Conservation (phyloP, 23 tunicate genomes). For the Ciona savignyi region DNA sequence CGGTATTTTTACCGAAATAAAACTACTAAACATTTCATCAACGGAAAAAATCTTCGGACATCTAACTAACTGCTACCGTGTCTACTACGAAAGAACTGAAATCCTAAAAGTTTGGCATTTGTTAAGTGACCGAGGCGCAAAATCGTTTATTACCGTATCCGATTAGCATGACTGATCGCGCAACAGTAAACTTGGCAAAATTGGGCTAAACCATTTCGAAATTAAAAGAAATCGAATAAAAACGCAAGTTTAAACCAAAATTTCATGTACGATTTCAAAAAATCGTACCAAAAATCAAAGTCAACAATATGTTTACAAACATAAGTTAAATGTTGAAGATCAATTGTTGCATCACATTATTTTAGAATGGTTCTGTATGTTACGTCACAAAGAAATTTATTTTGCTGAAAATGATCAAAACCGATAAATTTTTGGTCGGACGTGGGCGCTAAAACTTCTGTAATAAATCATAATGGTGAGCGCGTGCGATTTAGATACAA, state of each 20-base stretch:
- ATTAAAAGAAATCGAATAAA: too few relatives aligned
- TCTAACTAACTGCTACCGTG: background rate
- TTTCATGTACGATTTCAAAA: too few relatives aligned
- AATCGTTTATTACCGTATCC: background rate
- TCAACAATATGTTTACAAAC: background rate
- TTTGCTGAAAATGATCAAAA: too few relatives aligned
- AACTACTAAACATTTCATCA: background rate
- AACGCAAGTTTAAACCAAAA: too few relatives aligned
- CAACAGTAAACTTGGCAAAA: background rate
- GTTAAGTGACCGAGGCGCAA: background rate
- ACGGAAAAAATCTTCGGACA: background rate
- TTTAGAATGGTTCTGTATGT: background rate
- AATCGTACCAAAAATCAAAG: too few relatives aligned
- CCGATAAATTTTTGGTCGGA: too few relatives aligned
- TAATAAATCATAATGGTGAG: too few relatives aligned
- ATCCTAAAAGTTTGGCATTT: background rate
- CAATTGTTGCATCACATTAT: background rate
- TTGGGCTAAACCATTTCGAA: background rate
- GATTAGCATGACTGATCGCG: background rate
- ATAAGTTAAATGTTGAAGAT: background rate
- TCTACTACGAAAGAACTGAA: background rate
- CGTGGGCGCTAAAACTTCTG: too few relatives aligned
- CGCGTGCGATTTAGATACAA: too few relatives aligned
- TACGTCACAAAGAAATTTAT: too few relatives aligned
- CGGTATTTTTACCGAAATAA: background rate